These are phyloP conservation scores for Celastrina argiolus DNA, from an alignment of 2,888 invertebrate genomes.

Conservation along the genomic window DNA sequence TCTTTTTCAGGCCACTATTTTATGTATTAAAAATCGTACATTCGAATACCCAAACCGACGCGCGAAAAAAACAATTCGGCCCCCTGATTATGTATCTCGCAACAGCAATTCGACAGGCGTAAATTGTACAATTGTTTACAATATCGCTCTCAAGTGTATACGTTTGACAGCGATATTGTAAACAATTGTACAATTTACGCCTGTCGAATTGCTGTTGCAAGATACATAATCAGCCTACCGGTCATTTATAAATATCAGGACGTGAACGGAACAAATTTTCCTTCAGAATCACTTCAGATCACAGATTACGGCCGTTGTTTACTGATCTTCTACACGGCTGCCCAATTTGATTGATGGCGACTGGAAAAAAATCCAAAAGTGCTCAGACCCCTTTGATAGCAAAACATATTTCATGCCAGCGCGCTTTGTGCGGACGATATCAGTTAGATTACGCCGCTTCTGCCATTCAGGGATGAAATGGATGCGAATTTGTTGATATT, in stretches of 20 bases:
- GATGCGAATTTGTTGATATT: conserved; percentile 38
- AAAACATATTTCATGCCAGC: conserved; percentile 57
- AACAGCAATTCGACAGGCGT: too few species aligned
- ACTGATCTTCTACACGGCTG: conserved; percentile 34
- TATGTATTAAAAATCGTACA: too few species aligned
- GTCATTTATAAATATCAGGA: background rate
- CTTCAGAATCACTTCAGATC: conserved; percentile 32
- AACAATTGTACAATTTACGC: too few species aligned
- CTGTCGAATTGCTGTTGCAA: too few species aligned
- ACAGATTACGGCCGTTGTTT: conserved; percentile 41
- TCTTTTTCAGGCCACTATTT: too few species aligned
- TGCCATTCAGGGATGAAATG: conserved; percentile 41
- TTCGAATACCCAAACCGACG: too few species aligned
- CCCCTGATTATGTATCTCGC: too few species aligned
- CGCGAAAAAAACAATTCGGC: too few species aligned
- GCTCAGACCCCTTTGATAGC: conserved; percentile 48
- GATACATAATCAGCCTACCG: too few species aligned
- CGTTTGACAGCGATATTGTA: too few species aligned
- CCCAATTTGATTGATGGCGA: conserved; percentile 38
- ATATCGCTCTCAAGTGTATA: too few species aligned
- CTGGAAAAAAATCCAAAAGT: conserved; percentile 35
- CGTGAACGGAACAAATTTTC: background rate
- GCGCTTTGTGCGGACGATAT: conserved; percentile 48
- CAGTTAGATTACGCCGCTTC: conserved; percentile 40
- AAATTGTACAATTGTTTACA: too few species aligned